Percentiles rank a stretch among this genome's conserved stretches.
These are phyloP conservation scores for Nymphicus hollandicus DNA, from an alignment of 2,113 vertebrate species.

Conservation along the genomic window DNA sequence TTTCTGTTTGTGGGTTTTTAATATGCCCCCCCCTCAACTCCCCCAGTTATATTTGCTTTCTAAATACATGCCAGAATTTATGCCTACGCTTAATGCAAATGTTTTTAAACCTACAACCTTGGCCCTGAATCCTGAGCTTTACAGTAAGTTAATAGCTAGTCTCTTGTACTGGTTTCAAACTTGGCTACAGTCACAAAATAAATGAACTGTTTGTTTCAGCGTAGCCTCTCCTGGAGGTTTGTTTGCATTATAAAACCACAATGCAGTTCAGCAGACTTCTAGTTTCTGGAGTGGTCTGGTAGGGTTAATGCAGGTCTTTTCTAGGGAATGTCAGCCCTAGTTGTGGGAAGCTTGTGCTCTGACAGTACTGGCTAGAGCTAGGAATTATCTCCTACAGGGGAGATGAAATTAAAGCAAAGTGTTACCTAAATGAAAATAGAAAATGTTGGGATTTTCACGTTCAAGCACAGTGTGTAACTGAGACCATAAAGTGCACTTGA, in stretches of 20 bases:
- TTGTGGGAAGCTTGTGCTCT: background rate
- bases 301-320: background rate
- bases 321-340: background rate
- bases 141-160: background rate
- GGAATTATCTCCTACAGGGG: background rate
- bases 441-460: background rate
- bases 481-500: background rate
- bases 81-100: background rate
- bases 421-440: background rate
- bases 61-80: background rate
- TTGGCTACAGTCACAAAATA: constrained; percentile 40
- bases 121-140: background rate
- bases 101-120: background rate
- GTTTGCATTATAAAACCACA: constrained; percentile 31
- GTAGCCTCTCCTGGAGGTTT: background rate
- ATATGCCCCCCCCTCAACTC: background rate
- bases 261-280: background rate
- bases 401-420: background rate
- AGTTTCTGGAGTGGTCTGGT: background rate
- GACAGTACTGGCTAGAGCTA: background rate
- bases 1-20: background rate
- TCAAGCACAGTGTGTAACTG: background rate
- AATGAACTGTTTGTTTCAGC: constrained; percentile 54
- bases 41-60: background rate
- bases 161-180: background rate